Evolutionary conservation across 2,113 vertebrate species (phyloP).

Genomic region (Rhineura floridana): DNA sequence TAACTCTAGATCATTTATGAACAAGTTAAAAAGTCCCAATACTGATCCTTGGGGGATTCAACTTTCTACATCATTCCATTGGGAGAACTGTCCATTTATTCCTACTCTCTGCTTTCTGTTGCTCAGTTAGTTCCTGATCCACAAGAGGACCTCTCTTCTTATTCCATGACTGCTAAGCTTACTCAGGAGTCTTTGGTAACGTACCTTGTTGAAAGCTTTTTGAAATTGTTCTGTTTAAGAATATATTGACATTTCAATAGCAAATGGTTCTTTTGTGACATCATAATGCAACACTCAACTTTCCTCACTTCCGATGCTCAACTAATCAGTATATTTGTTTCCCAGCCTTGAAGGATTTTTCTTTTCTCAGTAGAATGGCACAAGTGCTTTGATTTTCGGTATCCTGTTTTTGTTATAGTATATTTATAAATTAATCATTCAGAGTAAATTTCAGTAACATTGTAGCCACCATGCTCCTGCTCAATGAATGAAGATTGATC

Average conservation of each 20-base stretch:
- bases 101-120: no score
- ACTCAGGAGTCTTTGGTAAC: no score
- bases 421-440: not conserved
- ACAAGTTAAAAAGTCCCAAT: no score
- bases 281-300: not conserved
- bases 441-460: not conserved
- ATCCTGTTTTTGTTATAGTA: not conserved
- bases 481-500: constrained; percentile 28
- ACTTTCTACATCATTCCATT: no score
- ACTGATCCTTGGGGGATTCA: no score
- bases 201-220: no score
- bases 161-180: no score
- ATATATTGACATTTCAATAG: not conserved
- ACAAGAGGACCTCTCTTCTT: no score
- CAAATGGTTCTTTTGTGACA: not conserved
- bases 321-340: not conserved
- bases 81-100: no score
- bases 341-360: fast-evolving
- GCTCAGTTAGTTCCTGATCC: no score
- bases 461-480: not conserved
- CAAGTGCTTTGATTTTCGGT: fast-evolving
- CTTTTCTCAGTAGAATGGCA: fast-evolving
- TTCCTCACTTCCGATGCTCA: not conserved
- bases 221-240: no score
- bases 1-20: no score